Conservation (phyloP, 1,140 invertebrate species). For the Micrasema minimum region DNA sequence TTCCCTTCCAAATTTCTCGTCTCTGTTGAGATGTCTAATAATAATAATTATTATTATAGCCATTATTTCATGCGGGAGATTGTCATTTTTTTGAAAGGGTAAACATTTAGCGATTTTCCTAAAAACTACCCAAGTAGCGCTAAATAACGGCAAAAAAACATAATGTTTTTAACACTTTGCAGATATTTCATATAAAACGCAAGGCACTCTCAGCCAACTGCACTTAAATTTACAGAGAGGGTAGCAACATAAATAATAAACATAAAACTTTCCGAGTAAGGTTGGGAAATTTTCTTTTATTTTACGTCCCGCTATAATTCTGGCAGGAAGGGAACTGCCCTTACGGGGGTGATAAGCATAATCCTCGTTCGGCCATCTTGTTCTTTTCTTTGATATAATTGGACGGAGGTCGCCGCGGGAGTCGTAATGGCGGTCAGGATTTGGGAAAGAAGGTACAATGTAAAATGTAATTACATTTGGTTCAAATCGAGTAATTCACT, state of each 20-base stretch:
- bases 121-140: no score
- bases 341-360: conserved; percentile 37
- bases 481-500: conserved; percentile 12
- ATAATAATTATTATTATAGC: no score
- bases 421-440: conserved; percentile 30
- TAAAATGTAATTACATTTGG: conserved; percentile 31
- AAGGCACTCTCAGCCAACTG: background rate
- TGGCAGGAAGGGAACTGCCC: conserved; percentile 16
- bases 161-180: no score
- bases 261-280: conserved; percentile 8
- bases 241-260: conserved; percentile 21
- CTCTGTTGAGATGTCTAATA: no score
- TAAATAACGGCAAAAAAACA: no score
- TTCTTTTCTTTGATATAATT: conserved; percentile 39
- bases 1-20: no score
- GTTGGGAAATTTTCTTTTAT: conserved; percentile 8
- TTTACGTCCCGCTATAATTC: conserved; percentile 5
- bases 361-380: conserved; percentile 33
- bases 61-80: no score
- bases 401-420: conserved; percentile 38
- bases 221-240: background rate
- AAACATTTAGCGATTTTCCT: no score
- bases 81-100: no score
- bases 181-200: background rate
- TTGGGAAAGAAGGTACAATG: conserved; percentile 15